Conservation (phyloP, 2,113 vertebrate genomes). For the Callaeas wilsoni region DNA sequence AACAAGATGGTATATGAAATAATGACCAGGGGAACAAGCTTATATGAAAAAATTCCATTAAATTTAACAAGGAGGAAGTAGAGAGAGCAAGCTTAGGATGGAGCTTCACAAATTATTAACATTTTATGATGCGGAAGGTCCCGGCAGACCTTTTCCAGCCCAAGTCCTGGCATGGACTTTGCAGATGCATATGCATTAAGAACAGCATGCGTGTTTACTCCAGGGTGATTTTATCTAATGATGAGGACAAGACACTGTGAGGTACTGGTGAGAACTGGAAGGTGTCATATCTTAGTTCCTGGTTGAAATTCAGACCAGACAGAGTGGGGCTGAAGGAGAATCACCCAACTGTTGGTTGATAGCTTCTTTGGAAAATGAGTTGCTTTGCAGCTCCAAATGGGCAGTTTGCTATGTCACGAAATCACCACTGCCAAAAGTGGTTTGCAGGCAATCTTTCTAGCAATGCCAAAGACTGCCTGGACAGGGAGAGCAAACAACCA, state of each 20-base stretch:
- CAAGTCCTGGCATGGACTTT: neutral
- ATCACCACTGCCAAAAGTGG: neutral
- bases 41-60: neutral
- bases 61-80: neutral
- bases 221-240: neutral
- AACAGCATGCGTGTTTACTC: neutral
- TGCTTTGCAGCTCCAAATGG: neutral
- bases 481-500: neutral
- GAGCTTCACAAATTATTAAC: neutral
- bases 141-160: neutral
- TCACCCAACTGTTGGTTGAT: neutral
- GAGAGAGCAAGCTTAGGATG: neutral
- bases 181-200: neutral
- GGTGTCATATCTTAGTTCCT: neutral
- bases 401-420: neutral
- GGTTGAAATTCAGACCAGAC: neutral
- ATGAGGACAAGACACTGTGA: neutral
- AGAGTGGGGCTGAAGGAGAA: neutral
- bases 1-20: neutral
- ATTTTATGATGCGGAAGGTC: neutral
- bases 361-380: neutral
- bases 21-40: neutral
- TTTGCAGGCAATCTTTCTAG: neutral
- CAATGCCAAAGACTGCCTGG: neutral
- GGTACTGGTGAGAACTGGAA: neutral